A percentile compares a stretch with the other conserved stretches of the same genome.
These are phyloP conservation scores for Myiozetetes cayanensis DNA, from an alignment of 2,113 vertebrate species.

Conservation along the genomic window DNA sequence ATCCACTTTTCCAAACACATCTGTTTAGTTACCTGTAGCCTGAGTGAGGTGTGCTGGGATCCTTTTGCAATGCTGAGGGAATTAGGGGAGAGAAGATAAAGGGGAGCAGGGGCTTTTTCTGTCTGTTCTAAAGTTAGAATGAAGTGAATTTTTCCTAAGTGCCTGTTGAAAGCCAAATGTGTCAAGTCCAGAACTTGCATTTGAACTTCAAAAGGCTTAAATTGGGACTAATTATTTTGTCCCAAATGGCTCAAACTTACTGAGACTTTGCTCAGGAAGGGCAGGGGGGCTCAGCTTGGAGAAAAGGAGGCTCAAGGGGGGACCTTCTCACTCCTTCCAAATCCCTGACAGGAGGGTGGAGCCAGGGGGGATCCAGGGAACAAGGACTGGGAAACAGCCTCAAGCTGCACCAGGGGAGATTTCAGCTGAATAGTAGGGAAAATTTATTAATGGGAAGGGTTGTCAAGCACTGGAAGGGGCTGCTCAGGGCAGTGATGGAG, in stretches of 20 bases:
- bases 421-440: background rate
- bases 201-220: background rate
- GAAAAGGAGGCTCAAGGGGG: background rate
- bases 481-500: background rate
- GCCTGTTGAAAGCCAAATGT: background rate
- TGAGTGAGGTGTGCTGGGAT: background rate
- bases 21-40: background rate
- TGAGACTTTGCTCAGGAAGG: background rate
- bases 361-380: background rate
- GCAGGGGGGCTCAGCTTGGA: background rate
- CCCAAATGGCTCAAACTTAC: background rate
- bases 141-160: background rate
- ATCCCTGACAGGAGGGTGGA: background rate
- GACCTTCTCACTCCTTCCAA: background rate
- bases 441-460: background rate
- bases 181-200: background rate
- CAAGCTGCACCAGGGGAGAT: accelerated
- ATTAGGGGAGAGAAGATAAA: background rate
- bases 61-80: background rate
- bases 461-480: background rate
- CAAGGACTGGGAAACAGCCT: background rate
- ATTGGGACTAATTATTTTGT: background rate
- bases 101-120: background rate
- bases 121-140: background rate
- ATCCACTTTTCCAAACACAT: background rate